Conservation (phyloP, 2,888 invertebrate genomes). For the Ptilodon capucinus region DNA sequence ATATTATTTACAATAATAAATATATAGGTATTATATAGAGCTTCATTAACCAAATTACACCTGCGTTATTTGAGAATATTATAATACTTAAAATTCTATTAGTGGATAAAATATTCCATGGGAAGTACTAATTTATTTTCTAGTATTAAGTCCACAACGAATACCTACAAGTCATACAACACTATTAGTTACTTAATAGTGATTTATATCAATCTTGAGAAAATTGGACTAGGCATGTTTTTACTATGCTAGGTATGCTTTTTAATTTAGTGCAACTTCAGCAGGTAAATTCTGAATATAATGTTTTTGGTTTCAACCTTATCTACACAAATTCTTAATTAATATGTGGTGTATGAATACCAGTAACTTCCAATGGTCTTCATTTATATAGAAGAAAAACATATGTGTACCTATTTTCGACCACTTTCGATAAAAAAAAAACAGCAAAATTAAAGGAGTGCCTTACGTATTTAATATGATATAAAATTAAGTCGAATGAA, state of each 20-base stretch:
- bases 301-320: slow-evolving; percentile 44
- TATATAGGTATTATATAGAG: not conserved
- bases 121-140: slow-evolving; percentile 8
- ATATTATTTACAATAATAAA: too few species aligned
- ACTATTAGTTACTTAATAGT: slow-evolving; percentile 2
- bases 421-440: slow-evolving; percentile 74
- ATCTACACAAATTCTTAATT: slow-evolving; percentile 42
- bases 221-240: slow-evolving; percentile 6
- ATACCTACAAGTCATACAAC: too few species aligned
- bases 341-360: slow-evolving; percentile 55
- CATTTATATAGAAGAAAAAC: slow-evolving; percentile 60
- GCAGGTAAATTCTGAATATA: not conserved
- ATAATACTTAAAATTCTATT: slow-evolving; percentile 10
- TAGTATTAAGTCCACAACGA: slow-evolving; percentile 28
- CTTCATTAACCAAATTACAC: slow-evolving; percentile 6
- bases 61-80: slow-evolving; percentile 6
- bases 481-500: slow-evolving; percentile 80
- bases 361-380: slow-evolving; percentile 76
- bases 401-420: slow-evolving; percentile 63
- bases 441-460: slow-evolving; percentile 81
- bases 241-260: not conserved
- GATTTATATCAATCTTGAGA: not conserved
- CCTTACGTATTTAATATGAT: slow-evolving; percentile 82
- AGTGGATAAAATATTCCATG: slow-evolving; percentile 13
- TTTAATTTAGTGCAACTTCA: not conserved